phyloP scores from a whole-genome alignment of 2,113 vertebrate species.

The Scartelaos histophorus region DNA sequence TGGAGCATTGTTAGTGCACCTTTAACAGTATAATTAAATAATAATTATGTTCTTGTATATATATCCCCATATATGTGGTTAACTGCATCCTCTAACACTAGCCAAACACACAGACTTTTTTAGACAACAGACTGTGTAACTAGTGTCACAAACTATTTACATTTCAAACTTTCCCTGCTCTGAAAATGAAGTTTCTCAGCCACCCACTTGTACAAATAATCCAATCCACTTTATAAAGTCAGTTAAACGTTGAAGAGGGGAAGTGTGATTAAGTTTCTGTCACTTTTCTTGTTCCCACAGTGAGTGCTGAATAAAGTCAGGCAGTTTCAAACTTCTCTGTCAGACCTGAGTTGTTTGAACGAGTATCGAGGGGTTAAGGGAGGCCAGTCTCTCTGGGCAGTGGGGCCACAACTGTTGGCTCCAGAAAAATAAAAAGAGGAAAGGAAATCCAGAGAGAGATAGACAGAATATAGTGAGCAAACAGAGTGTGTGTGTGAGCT shows the following conservation, averaged over 20 bases:
- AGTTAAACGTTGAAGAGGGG: background rate
- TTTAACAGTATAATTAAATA: too few species aligned
- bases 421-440: conserved; percentile 22
- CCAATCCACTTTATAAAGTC: background rate
- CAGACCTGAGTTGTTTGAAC: conserved; percentile 18
- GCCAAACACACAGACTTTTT: too few species aligned
- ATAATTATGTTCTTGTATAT: too few species aligned
- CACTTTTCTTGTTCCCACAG: background rate
- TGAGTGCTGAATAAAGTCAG: background rate
- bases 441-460: conserved; percentile 22
- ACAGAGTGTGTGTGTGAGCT: conserved; percentile 7
- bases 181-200: background rate
- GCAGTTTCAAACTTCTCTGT: conserved; percentile 23
- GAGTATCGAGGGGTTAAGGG: conserved; percentile 13
- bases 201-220: background rate
- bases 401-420: conserved; percentile 34
- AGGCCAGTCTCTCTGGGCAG: conserved; percentile 24
- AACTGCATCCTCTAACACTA: too few species aligned
- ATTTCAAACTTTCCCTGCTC: background rate
- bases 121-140: too few species aligned
- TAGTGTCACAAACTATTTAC: background rate
- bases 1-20: too few species aligned
- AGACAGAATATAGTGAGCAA: conserved; percentile 10
- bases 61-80: too few species aligned
- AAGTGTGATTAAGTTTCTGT: conserved; percentile 5